Evolutionary conservation across 1,140 invertebrate species (phyloP).

Genomic region (Aphaenogaster ashmeadi): DNA sequence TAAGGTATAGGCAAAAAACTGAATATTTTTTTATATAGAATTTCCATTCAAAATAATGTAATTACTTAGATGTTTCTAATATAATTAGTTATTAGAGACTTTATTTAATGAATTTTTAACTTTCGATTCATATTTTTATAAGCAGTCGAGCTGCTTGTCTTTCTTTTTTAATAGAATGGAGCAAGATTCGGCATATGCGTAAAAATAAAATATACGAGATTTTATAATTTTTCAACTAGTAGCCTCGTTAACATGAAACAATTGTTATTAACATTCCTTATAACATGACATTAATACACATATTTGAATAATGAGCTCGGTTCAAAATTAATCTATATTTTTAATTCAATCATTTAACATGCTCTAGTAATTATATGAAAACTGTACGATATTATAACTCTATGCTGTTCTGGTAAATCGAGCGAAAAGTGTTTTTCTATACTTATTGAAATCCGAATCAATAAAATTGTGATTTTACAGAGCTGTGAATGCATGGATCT

Average conservation of each 20-base stretch:
- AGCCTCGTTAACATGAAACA: neutral
- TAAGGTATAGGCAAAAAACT: neutral
- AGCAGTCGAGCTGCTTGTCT: neutral
- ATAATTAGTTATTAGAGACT: constrained; percentile 3
- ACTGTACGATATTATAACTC: constrained; percentile 3
- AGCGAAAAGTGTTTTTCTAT: constrained; percentile 1
- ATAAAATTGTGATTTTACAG: neutral
- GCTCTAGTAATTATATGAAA: neutral
- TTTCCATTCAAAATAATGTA: constrained; percentile 1
- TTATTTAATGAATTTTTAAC: constrained; percentile 39
- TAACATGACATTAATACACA: neutral
- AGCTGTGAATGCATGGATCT: neutral
- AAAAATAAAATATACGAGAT: neutral
- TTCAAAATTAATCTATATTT: constrained; percentile 5
- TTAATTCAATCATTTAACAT: neutral
- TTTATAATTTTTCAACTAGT: neutral
- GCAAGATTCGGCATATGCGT: neutral
- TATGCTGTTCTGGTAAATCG: neutral
- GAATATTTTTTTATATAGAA: neutral
- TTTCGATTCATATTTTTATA: constrained; percentile 6
- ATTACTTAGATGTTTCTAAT: neutral
- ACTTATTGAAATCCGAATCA: neutral
- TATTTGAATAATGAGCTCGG: neutral
- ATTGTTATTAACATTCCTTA: neutral
- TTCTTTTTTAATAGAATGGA: constrained; percentile 3